phyloP scores from a whole-genome alignment of 2,113 vertebrate genomes.

The Apteryx mantelli region DNA sequence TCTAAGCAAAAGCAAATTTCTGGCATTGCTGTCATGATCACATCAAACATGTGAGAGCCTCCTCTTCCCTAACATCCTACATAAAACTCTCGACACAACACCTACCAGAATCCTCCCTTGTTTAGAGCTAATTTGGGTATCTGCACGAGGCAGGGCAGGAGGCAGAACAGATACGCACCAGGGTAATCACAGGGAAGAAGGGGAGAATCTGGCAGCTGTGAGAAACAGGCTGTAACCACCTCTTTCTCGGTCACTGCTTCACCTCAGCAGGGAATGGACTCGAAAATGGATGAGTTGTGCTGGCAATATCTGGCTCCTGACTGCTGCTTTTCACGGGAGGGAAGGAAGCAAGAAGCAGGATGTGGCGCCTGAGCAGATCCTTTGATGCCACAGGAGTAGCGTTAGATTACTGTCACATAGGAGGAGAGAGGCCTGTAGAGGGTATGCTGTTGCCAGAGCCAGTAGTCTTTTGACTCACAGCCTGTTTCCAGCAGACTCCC shows the following conservation, averaged over 20 bases:
- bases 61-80: too few relatives aligned
- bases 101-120: too few relatives aligned
- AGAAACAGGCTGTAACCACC: background rate
- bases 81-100: too few relatives aligned
- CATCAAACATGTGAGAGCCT: too few relatives aligned
- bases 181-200: background rate
- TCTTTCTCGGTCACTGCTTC: background rate
- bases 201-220: background rate
- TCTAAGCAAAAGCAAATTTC: too few relatives aligned
- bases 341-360: background rate
- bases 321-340: background rate
- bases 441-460: too few relatives aligned
- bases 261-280: background rate
- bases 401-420: background rate
- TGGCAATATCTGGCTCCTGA: background rate
- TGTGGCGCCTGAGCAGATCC: background rate
- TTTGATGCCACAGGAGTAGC: background rate
- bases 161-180: background rate
- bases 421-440: background rate
- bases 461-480: background rate
- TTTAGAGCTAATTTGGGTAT: background rate
- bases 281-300: background rate
- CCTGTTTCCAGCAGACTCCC: background rate
- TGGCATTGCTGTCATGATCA: too few relatives aligned
- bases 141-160: background rate